These are phyloP conservation scores for Eupithecia centaureata DNA, from an alignment of 2,888 invertebrate species.

Conservation along the genomic window DNA sequence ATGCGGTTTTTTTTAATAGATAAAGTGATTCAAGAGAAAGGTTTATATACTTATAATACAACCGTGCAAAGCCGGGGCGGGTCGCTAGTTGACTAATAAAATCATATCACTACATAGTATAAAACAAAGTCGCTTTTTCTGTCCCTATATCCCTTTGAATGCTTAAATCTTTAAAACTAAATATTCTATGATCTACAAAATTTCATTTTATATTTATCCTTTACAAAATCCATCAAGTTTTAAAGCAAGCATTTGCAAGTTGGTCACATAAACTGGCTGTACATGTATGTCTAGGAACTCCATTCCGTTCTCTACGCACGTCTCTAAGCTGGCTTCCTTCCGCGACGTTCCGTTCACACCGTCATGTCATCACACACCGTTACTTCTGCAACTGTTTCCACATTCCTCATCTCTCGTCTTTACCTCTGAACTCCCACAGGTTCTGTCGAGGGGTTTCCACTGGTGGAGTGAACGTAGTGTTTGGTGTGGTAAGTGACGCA, in stretches of 20 bases:
- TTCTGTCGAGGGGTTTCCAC: not conserved
- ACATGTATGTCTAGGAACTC: constrained; percentile 24
- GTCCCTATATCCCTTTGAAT: no score
- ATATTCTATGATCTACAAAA: not conserved
- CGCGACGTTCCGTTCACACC: constrained; percentile 22
- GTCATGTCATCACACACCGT: constrained; percentile 9
- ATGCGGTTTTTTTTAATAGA: no score
- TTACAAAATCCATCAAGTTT: not conserved
- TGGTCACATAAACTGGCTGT: not conserved
- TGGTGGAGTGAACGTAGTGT: not conserved
- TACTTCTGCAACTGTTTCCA: constrained; percentile 4
- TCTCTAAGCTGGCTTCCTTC: constrained; percentile 19
- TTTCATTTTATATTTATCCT: not conserved
- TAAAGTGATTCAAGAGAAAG: no score
- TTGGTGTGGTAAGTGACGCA: not conserved
- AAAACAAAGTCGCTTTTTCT: no score
- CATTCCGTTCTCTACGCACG: constrained; percentile 16
- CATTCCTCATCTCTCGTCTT: not conserved
- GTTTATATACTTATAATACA: no score
- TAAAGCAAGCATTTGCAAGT: not conserved
- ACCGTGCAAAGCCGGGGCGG: no score
- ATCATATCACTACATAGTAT: no score
- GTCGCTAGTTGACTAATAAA: no score
- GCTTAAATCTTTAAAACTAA: not conserved
- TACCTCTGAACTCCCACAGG: not conserved